Evolutionary conservation across 1,140 invertebrate genomes (phyloP), one percentile per base, ranked within the genome.

Genomic region (Aphaenogaster rudis): DNA sequence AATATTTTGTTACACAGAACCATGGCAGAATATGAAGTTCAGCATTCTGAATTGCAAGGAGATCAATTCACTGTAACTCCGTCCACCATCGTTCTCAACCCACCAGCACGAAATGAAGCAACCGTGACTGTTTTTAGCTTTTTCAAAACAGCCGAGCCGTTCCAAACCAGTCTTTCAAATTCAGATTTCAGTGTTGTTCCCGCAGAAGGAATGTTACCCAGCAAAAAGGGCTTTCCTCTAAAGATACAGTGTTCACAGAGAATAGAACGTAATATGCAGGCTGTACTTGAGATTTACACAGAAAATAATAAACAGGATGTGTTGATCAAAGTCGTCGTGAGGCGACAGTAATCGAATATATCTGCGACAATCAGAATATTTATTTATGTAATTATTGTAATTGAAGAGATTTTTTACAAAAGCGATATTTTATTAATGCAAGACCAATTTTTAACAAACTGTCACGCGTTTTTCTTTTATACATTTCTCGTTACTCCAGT

Each of bases 161-260:
- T 92, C 7, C 90, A 93, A 61, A 93, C 91, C 15, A 69, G 2
- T 66, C 17, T 94, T 39, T 91, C 89, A 11, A 84, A 93, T 61
- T 80, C 66, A 1, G 85, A 92, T n/a, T 66, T 94, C 21, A 92
- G 81, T 61, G 91, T 94, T 8, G 8, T 93, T n/a, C 94, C 93
- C 3, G 84, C 88, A 0, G 88, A 91, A 17, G 94, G 94, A 15
- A 93, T 93, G 91, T 92, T 94, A 79, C 93, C 93, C 0, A 90
- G 92, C 0, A 82, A 77, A 74, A 88, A 81, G 77, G 80, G 63
- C 6, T 90, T 94, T 63, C 66, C 90, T 1, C 61, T 94, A n/a
- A 92, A 90, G 36, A 71, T 94, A 48, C 89, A 90, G 33, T 94
- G 90, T 64, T 94, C 87, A 54, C 92, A 92, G 57, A 88, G 61